These are phyloP conservation scores for Gallinago paraguaiae DNA, from an alignment of 2,113 vertebrate genomes.

Conservation along the genomic window DNA sequence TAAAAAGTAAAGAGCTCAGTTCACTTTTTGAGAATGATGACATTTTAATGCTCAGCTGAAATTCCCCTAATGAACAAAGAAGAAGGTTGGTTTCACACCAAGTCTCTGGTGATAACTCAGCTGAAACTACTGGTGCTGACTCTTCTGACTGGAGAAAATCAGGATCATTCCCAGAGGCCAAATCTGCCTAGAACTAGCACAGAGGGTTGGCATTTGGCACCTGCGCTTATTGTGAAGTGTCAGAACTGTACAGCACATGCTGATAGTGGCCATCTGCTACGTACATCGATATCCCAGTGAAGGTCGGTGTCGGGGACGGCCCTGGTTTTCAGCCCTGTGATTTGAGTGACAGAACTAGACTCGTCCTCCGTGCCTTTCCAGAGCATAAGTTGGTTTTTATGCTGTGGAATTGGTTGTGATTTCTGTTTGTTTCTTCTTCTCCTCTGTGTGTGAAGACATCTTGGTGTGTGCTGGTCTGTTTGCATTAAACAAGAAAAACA, in stretches of 20 bases:
- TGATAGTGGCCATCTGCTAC: constrained; percentile 19
- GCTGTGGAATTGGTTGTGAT: not conserved
- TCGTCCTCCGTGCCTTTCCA: not conserved
- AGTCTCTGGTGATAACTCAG: not conserved
- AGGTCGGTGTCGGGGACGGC: not conserved
- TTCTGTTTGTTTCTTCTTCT: not conserved
- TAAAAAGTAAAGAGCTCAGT: not conserved
- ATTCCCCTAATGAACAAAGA: not conserved
- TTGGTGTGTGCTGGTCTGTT: not conserved
- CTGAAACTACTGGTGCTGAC: not conserved
- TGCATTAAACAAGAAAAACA: not conserved
- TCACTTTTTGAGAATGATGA: not conserved
- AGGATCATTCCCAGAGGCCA: constrained; percentile 11
- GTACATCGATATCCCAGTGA: not conserved
- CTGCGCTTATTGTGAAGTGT: not conserved
- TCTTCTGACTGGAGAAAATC: constrained; percentile 4
- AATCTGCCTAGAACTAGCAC: not conserved
- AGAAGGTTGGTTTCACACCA: not conserved
- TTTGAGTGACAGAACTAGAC: not conserved
- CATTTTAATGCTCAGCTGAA: not conserved
- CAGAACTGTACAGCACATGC: not conserved
- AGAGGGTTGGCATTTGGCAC: constrained; percentile 7
- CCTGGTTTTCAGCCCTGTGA: not conserved
- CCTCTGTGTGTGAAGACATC: too few relatives aligned
- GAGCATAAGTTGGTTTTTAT: fast-evolving